Percentiles rank a stretch among this genome's conserved stretches.
Conservation (phyloP, 2,113 vertebrate species). For the Pelmatolapia mariae region DNA sequence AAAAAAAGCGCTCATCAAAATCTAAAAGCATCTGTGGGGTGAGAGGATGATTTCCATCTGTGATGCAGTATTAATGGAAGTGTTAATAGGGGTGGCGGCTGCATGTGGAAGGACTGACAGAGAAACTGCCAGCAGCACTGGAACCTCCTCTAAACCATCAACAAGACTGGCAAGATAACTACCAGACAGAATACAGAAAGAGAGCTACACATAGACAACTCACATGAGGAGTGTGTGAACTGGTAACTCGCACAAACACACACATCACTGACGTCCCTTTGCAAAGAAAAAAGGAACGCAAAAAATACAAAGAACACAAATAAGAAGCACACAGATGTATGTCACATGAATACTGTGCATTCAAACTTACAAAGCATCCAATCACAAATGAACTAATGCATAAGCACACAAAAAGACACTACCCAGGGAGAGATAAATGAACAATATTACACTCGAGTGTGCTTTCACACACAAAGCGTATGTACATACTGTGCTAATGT, state of each 20-base stretch:
- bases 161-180: background rate
- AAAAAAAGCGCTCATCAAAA: constrained; percentile 36
- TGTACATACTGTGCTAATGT: background rate
- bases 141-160: constrained; percentile 14
- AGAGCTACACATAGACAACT: background rate
- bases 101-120: constrained; percentile 11
- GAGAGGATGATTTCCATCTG: constrained; percentile 50
- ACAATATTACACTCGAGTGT: background rate
- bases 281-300: background rate
- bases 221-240: background rate
- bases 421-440: background rate
- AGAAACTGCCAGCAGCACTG: constrained; percentile 19
- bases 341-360: background rate
- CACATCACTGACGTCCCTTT: background rate
- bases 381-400: background rate
- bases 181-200: background rate
- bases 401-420: background rate
- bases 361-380: background rate
- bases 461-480: background rate
- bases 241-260: background rate
- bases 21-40: constrained; percentile 22
- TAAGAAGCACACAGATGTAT: background rate
- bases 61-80: constrained; percentile 50
- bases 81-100: constrained; percentile 45
- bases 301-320: background rate